phyloP scores from a whole-genome alignment of 30 jellyfish, hydroid and myxozoan genomes.

The Sanderia malayensis region DNA sequence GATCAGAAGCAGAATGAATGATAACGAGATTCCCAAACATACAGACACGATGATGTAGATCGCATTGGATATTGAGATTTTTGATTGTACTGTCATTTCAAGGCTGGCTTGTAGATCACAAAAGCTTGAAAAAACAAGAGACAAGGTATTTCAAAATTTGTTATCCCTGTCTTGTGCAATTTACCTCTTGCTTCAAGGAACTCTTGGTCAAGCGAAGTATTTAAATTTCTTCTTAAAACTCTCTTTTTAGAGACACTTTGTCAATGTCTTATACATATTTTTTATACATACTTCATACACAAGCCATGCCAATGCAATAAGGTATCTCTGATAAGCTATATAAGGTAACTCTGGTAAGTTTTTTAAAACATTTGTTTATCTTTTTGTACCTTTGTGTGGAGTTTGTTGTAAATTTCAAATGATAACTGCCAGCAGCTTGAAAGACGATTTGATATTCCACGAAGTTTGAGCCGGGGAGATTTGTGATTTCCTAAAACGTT shows the following conservation, averaged over 20 bases:
- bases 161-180: too few relatives aligned
- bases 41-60: slow-evolving; percentile 39
- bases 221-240: too few relatives aligned
- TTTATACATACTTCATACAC: too few relatives aligned
- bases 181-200: too few relatives aligned
- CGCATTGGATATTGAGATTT: background rate
- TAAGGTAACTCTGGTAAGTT: too few relatives aligned
- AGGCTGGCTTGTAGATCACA: slow-evolving; percentile 32
- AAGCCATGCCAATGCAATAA: too few relatives aligned
- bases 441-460: background rate
- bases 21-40: slow-evolving; percentile 29
- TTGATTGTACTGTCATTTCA: slow-evolving; percentile 10
- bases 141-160: too few relatives aligned
- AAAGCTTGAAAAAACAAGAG: slow-evolving; percentile 18
- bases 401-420: background rate
- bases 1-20: slow-evolving; percentile 17
- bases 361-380: too few relatives aligned
- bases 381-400: background rate
- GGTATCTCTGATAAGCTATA: too few relatives aligned
- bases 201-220: too few relatives aligned
- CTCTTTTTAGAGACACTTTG: too few relatives aligned
- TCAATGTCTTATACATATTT: too few relatives aligned
- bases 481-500: background rate
- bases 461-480: background rate
- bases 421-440: background rate